phyloP scores from a whole-genome alignment of 2,113 vertebrate genomes.

The Callipepla californica region DNA sequence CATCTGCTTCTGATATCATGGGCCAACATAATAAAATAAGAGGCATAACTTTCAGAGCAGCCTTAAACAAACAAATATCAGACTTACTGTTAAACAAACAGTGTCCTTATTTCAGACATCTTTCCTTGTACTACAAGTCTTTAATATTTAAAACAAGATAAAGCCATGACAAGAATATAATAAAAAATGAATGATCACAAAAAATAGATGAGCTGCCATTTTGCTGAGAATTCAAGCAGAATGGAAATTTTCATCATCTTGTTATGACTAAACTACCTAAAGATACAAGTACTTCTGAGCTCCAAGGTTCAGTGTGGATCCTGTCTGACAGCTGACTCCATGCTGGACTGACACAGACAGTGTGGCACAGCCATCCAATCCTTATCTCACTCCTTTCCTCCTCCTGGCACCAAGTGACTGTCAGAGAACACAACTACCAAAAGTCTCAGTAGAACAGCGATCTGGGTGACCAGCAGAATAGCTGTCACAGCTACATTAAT shows the following conservation, averaged over 20 bases:
- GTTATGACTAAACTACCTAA: background rate
- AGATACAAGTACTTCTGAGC: fast-evolving
- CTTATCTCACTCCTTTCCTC: background rate
- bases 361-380: background rate
- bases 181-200: background rate
- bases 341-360: background rate
- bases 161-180: background rate
- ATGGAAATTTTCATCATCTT: background rate
- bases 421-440: background rate
- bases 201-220: background rate
- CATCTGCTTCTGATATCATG: too few relatives aligned
- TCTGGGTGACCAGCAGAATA: background rate
- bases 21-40: too few relatives aligned
- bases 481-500: background rate
- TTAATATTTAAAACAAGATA: background rate
- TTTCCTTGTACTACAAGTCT: background rate
- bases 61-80: background rate
- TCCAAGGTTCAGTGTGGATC: background rate
- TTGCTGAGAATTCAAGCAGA: background rate
- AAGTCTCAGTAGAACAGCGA: fast-evolving
- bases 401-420: background rate
- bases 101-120: background rate
- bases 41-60: too few relatives aligned
- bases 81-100: background rate
- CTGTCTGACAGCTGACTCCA: background rate